Percentiles rank a stretch among this genome's conserved stretches.
Evolutionary conservation across 2,888 invertebrate species (phyloP).

Genomic region (Athrips mouffetella): DNA sequence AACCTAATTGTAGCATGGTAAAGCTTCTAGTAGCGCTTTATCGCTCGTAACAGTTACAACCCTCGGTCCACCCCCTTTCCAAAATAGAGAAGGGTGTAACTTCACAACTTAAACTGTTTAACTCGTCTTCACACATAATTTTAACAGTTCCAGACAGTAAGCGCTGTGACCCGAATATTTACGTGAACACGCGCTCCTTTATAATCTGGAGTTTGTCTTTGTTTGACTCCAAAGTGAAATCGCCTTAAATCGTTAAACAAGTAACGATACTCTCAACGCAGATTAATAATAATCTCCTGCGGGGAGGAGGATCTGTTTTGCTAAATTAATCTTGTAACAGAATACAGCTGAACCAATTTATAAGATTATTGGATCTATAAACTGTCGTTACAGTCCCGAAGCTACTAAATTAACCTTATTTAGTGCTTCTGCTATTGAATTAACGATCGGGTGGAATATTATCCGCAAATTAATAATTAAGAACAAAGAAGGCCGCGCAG

Average conservation of each 20-base stretch:
- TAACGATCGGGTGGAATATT: constrained; percentile 4
- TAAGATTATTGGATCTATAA: constrained; percentile 13
- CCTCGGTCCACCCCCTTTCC: background rate
- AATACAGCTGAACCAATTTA: constrained; percentile 15
- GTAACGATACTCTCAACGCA: constrained; percentile 9
- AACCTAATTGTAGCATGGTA: no score
- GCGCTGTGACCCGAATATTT: constrained; percentile 8
- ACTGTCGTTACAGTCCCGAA: constrained; percentile 7
- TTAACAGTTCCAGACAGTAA: constrained; percentile 2
- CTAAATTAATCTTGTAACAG: constrained; percentile 17
- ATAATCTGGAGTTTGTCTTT: constrained; percentile 8
- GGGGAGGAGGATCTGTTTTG: constrained; percentile 11
- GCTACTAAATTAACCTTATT: constrained; percentile 10
- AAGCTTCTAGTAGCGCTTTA: constrained; percentile 7
- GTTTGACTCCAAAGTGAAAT: constrained; percentile 2
- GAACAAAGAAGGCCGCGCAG: constrained; percentile 9
- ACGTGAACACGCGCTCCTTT: background rate
- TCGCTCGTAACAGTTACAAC: constrained; percentile 14
- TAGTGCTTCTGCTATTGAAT: constrained; percentile 2
- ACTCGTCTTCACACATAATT: constrained; percentile 17
- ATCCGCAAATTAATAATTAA: constrained; percentile 6
- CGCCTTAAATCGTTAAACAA: constrained; percentile 12
- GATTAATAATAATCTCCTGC: constrained; percentile 12
- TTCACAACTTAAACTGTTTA: constrained; percentile 16
- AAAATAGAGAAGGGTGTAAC: constrained; percentile 12